A percentile compares a stretch with the other conserved stretches of the same genome.
Conservation (phyloP, 1,140 invertebrate genomes). For the Brachionus paranguensis region DNA sequence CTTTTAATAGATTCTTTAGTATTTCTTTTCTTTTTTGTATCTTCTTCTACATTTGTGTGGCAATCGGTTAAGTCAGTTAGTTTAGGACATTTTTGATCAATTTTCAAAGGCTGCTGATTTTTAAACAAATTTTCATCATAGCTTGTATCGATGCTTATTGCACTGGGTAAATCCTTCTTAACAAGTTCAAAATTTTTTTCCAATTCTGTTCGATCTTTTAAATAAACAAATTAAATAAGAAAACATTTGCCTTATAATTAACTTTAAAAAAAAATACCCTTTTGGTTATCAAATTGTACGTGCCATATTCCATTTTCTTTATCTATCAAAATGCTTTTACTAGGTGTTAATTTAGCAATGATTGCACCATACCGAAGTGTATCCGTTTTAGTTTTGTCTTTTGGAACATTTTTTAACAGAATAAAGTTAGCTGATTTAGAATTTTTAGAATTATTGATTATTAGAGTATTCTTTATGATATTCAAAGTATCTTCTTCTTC, state of each 20-base stretch:
- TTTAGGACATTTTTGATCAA: too few species aligned
- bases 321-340: too few species aligned
- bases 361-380: background rate
- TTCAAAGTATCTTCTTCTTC: too few species aligned
- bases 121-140: background rate
- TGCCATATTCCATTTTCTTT: background rate
- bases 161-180: background rate
- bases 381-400: background rate
- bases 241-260: too few species aligned
- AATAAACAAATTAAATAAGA: too few species aligned
- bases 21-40: too few species aligned
- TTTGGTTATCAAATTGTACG: background rate
- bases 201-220: background rate
- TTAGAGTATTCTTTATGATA: too few species aligned
- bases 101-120: too few species aligned
- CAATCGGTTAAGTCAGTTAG: too few species aligned
- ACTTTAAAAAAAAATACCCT: background rate
- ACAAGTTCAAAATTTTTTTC: background rate
- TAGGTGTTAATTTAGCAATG: background rate
- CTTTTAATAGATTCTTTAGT: background rate
- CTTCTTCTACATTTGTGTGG: too few species aligned
- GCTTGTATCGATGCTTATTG: background rate
- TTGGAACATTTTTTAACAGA: constrained; percentile 9
- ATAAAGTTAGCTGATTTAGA: too few species aligned
- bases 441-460: too few species aligned